These are phyloP conservation scores for Drosophila kikkawai DNA, from an alignment of 1,140 invertebrate species.

Conservation along the genomic window DNA sequence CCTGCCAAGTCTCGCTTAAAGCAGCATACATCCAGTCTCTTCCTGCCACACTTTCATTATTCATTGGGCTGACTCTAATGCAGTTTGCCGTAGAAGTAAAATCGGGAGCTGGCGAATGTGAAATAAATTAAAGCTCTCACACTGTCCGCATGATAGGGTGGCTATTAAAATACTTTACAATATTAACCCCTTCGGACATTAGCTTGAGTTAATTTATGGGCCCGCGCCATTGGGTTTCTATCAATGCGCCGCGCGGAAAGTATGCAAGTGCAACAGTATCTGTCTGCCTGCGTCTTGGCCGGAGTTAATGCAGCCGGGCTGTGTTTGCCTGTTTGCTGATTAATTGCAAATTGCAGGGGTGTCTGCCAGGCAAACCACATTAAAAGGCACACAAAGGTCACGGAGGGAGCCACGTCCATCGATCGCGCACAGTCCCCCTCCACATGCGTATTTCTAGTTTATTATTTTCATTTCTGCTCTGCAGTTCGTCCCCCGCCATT, in stretches of 20 bases:
- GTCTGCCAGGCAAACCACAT: slow-evolving; percentile 77
- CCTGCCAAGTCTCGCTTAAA: slow-evolving; percentile 13
- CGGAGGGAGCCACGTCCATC: slow-evolving; percentile 61
- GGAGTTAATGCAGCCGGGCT: slow-evolving; percentile 40
- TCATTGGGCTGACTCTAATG: slow-evolving; percentile 35
- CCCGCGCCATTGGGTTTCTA: slow-evolving; percentile 35
- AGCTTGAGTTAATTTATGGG: slow-evolving; percentile 67
- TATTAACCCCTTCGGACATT: slow-evolving; percentile 66
- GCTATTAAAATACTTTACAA: slow-evolving; percentile 77
- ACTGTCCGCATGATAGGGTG: slow-evolving; percentile 28
- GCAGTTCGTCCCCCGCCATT: slow-evolving; percentile 51
- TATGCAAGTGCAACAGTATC: slow-evolving; percentile 49
- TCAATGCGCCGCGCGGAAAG: slow-evolving; percentile 50
- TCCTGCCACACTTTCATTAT: slow-evolving; percentile 4
- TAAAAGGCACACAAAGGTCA: slow-evolving; percentile 79
- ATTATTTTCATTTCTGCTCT: slow-evolving; percentile 63
- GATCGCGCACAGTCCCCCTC: slow-evolving; percentile 39
- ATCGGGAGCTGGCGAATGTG: slow-evolving; percentile 61
- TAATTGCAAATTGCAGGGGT: slow-evolving; percentile 81
- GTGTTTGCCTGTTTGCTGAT: slow-evolving; percentile 72
- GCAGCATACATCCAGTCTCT: background rate
- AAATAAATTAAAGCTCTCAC: slow-evolving; percentile 61
- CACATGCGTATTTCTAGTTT: slow-evolving; percentile 76
- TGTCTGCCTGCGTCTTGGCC: slow-evolving; percentile 18
- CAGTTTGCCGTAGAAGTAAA: slow-evolving; percentile 51